Conservation (phyloP, 1,140 invertebrate genomes). For the Drosophila arawakana region DNA sequence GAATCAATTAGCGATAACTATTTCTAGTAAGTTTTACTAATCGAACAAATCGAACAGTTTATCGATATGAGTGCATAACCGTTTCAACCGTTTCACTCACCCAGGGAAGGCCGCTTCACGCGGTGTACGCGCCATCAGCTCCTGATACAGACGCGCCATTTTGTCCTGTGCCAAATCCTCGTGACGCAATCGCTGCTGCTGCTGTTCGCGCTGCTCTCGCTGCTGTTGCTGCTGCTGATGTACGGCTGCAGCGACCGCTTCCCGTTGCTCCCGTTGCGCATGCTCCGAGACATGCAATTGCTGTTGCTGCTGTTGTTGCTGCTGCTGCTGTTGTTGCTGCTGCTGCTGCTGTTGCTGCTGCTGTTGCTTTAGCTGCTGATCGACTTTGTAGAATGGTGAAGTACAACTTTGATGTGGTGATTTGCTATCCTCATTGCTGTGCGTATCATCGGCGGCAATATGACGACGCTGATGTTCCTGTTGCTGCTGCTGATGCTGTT, state of each 20-base stretch:
- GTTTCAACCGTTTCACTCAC: slow-evolving; percentile 85
- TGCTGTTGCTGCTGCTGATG: slow-evolving; percentile 85
- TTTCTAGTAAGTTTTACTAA: no score
- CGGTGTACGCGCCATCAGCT: slow-evolving; percentile 92
- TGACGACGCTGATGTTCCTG: slow-evolving; percentile 65
- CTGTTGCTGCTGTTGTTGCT: slow-evolving; percentile 85
- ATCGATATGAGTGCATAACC: background rate
- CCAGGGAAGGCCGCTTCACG: slow-evolving; percentile 89
- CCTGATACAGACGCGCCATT: slow-evolving; percentile 98
- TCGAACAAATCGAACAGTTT: no score
- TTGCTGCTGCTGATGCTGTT: slow-evolving; percentile 44
- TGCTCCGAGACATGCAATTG: slow-evolving; percentile 73
- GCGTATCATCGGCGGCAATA: slow-evolving; percentile 85
- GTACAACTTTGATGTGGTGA: slow-evolving; percentile 91
- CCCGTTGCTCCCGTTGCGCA: slow-evolving; percentile 88
- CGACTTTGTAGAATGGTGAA: slow-evolving; percentile 90
- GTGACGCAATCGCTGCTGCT: slow-evolving; percentile 92
- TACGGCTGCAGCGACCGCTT: slow-evolving; percentile 91
- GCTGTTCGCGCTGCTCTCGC: slow-evolving; percentile 82
- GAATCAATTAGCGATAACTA: no score
- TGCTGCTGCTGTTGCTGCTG: slow-evolving; percentile 57
- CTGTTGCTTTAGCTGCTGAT: slow-evolving; percentile 84
- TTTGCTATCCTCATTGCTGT: slow-evolving; percentile 92
- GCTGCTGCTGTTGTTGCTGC: slow-evolving; percentile 84
- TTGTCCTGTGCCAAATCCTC: slow-evolving; percentile 99